phyloP scores from a whole-genome alignment of 2,888 invertebrate genomes.

The Cosmia pyralina region DNA sequence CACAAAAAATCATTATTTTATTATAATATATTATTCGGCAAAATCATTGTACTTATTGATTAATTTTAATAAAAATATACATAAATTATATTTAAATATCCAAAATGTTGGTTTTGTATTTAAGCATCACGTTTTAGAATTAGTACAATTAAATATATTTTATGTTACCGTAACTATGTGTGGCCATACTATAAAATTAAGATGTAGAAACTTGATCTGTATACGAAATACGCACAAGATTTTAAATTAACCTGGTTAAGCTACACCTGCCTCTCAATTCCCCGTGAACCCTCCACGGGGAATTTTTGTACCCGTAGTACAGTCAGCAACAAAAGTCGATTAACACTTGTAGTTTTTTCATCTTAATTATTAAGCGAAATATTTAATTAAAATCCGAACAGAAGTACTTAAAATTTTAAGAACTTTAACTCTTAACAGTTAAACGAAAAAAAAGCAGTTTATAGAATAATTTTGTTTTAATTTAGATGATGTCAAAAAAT shows the following conservation, averaged over 20 bases:
- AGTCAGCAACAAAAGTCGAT: too few species aligned
- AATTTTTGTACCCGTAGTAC: too few species aligned
- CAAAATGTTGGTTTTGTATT: slow-evolving; percentile 18
- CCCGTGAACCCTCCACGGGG: too few species aligned
- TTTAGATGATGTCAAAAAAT: too few species aligned
- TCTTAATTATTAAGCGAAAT: too few species aligned
- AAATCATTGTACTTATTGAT: slow-evolving; percentile 60
- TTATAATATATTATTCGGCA: slow-evolving; percentile 30
- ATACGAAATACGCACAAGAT: slow-evolving; percentile 35
- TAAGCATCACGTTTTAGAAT: slow-evolving; percentile 49
- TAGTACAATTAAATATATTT: slow-evolving; percentile 36
- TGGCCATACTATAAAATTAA: slow-evolving; percentile 51
- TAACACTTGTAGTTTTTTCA: too few species aligned
- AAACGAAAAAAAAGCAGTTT: too few species aligned
- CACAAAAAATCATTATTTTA: slow-evolving; percentile 50
- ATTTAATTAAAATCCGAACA: too few species aligned
- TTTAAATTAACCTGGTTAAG: neutral
- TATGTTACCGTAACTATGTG: slow-evolving; percentile 29
- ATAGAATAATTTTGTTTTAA: too few species aligned
- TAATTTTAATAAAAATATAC: slow-evolving; percentile 14
- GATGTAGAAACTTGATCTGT: slow-evolving; percentile 27
- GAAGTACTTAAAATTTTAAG: too few species aligned
- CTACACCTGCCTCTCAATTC: neutral
- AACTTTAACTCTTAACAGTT: too few species aligned
- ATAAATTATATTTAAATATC: slow-evolving; percentile 25